Evolutionary conservation across 2,888 invertebrate genomes (phyloP).

Genomic region (Leptopilina syphax): DNA sequence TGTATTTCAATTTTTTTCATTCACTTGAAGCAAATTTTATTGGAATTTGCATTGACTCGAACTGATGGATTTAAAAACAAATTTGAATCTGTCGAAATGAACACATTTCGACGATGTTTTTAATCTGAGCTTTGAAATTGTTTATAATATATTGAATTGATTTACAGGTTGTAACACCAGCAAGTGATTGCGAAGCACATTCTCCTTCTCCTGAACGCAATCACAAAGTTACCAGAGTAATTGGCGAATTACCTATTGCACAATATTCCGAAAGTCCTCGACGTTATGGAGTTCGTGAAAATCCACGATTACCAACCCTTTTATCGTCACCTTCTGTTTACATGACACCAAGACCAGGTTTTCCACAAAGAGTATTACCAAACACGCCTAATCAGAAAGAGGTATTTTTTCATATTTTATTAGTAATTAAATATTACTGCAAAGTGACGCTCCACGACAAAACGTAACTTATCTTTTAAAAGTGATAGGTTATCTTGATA

Average conservation of each 20-base stretch:
- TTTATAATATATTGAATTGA: no score
- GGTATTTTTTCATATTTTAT: slow-evolving; percentile 52
- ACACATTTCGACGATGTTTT: no score
- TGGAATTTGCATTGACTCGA: no score
- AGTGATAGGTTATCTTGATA: no score
- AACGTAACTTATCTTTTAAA: no score
- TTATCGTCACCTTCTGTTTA: slow-evolving; percentile 83
- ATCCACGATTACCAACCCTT: slow-evolving; percentile 80
- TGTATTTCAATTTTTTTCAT: no score
- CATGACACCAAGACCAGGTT: slow-evolving; percentile 88
- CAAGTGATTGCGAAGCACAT: slow-evolving; percentile 72
- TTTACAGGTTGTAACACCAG: slow-evolving; percentile 70
- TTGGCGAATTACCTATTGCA: slow-evolving; percentile 92
- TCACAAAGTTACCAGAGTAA: slow-evolving; percentile 82
- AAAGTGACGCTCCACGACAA: no score
- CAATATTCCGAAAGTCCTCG: slow-evolving; percentile 95
- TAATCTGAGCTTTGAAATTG: no score
- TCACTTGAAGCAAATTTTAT: no score
- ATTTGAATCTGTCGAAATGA: no score
- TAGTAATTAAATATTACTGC: no score
- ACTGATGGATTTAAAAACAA: no score
- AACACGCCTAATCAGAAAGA: slow-evolving; percentile 74
- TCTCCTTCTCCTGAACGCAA: slow-evolving; percentile 73
- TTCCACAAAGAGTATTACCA: slow-evolving; percentile 85
- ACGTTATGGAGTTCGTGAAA: slow-evolving; percentile 83